These are phyloP conservation scores for Exephanes ischioxanthus DNA, from an alignment of 2,888 invertebrate genomes.

Conservation along the genomic window DNA sequence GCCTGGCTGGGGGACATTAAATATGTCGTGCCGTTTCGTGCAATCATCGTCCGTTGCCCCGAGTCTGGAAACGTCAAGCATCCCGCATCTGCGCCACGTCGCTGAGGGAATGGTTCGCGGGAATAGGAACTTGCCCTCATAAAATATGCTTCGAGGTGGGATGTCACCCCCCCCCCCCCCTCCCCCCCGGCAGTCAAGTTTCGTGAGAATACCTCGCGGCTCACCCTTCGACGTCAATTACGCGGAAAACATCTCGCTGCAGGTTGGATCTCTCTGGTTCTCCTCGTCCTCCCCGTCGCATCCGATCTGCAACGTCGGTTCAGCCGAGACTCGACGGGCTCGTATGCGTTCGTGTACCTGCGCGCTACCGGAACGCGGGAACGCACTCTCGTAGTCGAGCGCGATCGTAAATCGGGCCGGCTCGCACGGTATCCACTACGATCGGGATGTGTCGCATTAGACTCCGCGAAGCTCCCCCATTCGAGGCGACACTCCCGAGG, in stretches of 20 bases:
- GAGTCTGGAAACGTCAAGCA: background rate
- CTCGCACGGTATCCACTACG: background rate
- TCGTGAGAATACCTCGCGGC: constrained; percentile 48
- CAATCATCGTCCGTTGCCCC: background rate
- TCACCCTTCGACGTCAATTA: constrained; percentile 15
- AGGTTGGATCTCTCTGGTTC: background rate
- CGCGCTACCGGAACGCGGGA: background rate
- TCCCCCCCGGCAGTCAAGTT: constrained; percentile 13
- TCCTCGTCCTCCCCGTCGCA: constrained; percentile 40
- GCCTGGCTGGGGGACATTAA: no score
- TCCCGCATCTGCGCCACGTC: background rate
- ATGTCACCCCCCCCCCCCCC: background rate
- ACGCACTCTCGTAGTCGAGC: background rate
- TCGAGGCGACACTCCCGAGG: background rate
- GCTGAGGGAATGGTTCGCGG: background rate
- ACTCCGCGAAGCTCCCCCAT: background rate
- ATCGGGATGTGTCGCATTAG: background rate
- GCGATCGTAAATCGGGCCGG: background rate
- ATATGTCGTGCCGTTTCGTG: background rate
- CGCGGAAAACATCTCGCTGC: background rate
- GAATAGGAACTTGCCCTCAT: background rate
- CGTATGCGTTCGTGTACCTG: no score
- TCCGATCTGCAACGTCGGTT: background rate
- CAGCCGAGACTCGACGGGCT: no score
- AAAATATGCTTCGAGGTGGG: background rate